Evolutionary conservation across 30 jellyfish, hydroid and myxozoan genomes (phyloP), one percentile per base, ranked within the genome.

Genomic region (Aurelia sp.): DNA sequence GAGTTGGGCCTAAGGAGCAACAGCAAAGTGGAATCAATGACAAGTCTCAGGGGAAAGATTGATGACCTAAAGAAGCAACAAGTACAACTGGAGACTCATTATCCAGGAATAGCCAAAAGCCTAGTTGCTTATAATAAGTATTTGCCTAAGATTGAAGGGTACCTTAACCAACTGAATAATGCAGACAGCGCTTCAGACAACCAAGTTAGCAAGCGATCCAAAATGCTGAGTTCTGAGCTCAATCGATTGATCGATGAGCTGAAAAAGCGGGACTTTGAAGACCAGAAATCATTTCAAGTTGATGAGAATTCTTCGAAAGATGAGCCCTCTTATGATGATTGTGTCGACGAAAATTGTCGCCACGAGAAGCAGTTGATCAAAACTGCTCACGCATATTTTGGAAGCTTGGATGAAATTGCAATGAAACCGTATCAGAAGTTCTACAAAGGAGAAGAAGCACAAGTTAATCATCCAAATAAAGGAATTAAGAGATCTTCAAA

Each of bases 391-490:
- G 89, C 87, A 68, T 94, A 94, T 59, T 94, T 94, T 61, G 96
- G 94, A 62, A 88, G 88, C 75, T 67, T 94, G 11, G 99, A 94
- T 66, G 91, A 78, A 50, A 68, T 94, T n/a, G 99, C 99, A 7
- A 74, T 94, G 96, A 93, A 89, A 51, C 99, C 99, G 5, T 94
- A 94, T 64, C 85, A 94, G 76, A 90, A 86, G 66, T 94, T 94
- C 75, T 90, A 86, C 84, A 66, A 76, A 60, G 84, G 84, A 51
- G 87, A 89, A 50, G 80, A 82, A 69, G 52, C 53, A 13, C 51
- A 84, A 0, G n/a, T 72, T 11, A 33, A 60, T 63, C 85, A 78
- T 47, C 84, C 47, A 12, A 67, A 67, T 21, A 81, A 71, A 41
- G 90, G 96, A 22, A 70, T 74, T 12, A 74, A 71, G 22, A 27